Evolutionary conservation across 2,797 vertebrate species (phyloP).

Genomic region (Lepus townsendii): DNA sequence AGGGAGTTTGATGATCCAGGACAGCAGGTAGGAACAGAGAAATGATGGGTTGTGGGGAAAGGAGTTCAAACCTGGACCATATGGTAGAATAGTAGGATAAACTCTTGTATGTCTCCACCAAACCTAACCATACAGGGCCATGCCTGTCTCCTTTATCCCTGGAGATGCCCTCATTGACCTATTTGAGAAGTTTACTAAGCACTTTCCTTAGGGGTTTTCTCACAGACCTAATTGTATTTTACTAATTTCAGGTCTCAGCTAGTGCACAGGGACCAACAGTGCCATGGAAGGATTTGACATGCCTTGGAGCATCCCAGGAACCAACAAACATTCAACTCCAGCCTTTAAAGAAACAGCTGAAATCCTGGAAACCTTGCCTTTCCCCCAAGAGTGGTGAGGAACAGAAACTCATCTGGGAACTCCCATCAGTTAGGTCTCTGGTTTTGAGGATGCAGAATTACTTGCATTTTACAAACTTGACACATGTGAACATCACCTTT

Average conservation of each 20-base stretch:
- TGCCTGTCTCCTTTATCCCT: neutral
- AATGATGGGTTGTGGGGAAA: neutral
- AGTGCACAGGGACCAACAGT: slow-evolving; percentile 72
- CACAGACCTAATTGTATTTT: slow-evolving; percentile 63
- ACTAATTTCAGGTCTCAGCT: slow-evolving; percentile 75
- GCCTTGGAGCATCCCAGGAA: slow-evolving; percentile 66
- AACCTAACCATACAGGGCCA: neutral
- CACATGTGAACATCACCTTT: neutral
- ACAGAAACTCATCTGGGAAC: slow-evolving; percentile 39
- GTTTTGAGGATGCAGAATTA: slow-evolving; percentile 43
- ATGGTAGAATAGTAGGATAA: neutral
- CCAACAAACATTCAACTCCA: slow-evolving; percentile 59
- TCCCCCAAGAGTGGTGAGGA: slow-evolving; percentile 74
- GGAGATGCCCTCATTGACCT: neutral
- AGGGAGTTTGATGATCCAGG: slow-evolving; percentile 82
- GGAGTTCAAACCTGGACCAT: neutral
- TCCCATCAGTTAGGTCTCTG: slow-evolving; percentile 20
- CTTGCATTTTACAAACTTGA: slow-evolving; percentile 14
- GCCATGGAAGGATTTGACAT: slow-evolving; percentile 77
- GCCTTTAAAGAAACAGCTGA: slow-evolving; percentile 74
- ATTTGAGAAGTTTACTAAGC: slow-evolving; percentile 50
- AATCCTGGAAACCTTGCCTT: slow-evolving; percentile 72
- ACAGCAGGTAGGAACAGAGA: slow-evolving; percentile 78
- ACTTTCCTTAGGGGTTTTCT: slow-evolving; percentile 47
- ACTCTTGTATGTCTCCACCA: neutral